Percentiles rank a stretch among this genome's conserved stretches.
Conservation (phyloP, 2,113 vertebrate species). For the Motacilla alba region DNA sequence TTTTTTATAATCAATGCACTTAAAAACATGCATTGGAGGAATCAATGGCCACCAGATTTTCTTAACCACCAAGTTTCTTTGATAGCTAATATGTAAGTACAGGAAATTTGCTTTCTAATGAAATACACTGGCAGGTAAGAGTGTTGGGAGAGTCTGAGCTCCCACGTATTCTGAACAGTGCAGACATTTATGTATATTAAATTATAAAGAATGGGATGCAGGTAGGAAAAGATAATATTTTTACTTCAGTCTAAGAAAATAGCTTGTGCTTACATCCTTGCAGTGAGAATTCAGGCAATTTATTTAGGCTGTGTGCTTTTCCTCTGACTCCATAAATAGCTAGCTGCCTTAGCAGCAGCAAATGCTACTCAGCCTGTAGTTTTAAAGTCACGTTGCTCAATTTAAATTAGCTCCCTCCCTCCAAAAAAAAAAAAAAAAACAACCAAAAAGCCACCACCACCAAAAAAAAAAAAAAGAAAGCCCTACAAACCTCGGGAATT, state of each 20-base stretch:
- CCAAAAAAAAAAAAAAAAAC: neutral
- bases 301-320: constrained; percentile 64
- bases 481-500: constrained; percentile 4
- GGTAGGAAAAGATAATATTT: neutral
- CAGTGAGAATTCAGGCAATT: constrained; percentile 58
- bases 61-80: neutral
- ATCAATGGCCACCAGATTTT: neutral
- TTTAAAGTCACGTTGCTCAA: constrained; percentile 66
- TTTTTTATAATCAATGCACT: neutral
- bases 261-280: constrained; percentile 39
- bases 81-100: neutral
- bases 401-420: constrained; percentile 61
- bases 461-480: neutral
- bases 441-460: too few relatives aligned
- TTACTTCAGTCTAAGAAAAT: neutral
- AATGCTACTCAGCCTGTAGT: constrained; percentile 56
- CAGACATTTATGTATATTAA: neutral
- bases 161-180: neutral
- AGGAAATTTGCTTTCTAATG: constrained; percentile 21
- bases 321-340: constrained; percentile 75
- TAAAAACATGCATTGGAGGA: neutral
- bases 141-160: neutral
- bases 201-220: neutral
- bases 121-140: neutral
- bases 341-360: constrained; percentile 70